phyloP scores from a whole-genome alignment of 2,797 vertebrate species.

The Bovichtus diacanthus region DNA sequence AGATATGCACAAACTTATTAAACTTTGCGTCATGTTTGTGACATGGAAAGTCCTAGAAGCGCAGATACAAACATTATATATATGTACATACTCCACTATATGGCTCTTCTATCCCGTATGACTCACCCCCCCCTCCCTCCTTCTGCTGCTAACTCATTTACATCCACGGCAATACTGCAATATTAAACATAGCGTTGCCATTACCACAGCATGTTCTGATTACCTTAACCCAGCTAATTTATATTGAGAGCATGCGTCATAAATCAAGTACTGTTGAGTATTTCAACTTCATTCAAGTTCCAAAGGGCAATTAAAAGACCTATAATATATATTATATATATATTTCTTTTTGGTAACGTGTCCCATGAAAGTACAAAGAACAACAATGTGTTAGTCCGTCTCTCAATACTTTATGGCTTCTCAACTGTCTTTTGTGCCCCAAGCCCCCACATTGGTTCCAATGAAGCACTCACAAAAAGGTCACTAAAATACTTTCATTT shows the following conservation, averaged over 20 bases:
- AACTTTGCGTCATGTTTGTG: not conserved
- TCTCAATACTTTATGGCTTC: not conserved
- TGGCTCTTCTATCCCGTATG: not conserved
- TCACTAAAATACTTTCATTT: not conserved
- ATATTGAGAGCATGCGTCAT: not conserved
- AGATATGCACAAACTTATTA: no score
- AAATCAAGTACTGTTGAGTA: no score
- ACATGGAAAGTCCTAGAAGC: accelerated
- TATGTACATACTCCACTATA: not conserved
- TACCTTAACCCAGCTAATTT: not conserved
- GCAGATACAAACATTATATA: not conserved
- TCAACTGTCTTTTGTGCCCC: not conserved
- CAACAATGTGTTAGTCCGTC: not conserved
- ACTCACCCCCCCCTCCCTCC: not conserved
- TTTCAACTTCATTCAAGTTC: no score
- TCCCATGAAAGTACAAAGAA: no score
- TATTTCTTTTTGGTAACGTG: no score
- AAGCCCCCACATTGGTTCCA: not conserved
- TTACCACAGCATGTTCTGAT: not conserved
- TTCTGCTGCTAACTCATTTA: not conserved
- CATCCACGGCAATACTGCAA: not conserved
- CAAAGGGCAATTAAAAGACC: not conserved
- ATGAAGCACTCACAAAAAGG: not conserved
- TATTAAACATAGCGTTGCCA: not conserved
- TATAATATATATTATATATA: no score